phyloP scores from a whole-genome alignment of 2,797 vertebrate genomes.

The Tauraco hartlaubi region DNA sequence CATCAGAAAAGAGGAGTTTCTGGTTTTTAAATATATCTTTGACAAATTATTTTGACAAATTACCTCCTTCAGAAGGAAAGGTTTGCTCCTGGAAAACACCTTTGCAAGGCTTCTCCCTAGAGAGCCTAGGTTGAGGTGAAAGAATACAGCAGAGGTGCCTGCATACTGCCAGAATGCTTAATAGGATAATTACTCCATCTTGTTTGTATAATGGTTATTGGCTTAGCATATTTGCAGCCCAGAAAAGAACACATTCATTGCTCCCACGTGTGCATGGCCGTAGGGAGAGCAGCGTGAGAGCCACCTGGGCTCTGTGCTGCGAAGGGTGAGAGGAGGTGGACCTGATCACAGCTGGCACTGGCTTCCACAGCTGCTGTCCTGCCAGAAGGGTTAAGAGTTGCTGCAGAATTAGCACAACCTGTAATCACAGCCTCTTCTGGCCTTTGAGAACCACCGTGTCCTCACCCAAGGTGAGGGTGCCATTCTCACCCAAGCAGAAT shows the following conservation, averaged over 20 bases:
- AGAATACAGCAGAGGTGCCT: not conserved
- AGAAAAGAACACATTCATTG: not conserved
- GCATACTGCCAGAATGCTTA: not conserved
- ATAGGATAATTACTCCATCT: not conserved
- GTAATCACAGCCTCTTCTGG: not conserved
- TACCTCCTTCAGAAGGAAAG: not conserved
- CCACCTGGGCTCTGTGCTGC: not conserved
- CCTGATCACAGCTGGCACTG: rapidly evolving
- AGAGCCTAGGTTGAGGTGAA: not conserved
- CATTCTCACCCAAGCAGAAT: not conserved
- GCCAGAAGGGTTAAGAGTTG: not conserved
- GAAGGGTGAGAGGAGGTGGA: not conserved
- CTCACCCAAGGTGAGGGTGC: not conserved
- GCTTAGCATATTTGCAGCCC: not conserved
- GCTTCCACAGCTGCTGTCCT: not conserved
- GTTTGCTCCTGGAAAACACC: not conserved
- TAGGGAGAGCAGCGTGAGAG: not conserved
- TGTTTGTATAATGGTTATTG: not conserved
- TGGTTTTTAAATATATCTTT: not conserved
- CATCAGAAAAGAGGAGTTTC: not conserved
- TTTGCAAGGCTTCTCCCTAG: not conserved
- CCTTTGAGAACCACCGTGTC: not conserved
- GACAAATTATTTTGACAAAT: not conserved
- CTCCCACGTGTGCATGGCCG: not conserved
- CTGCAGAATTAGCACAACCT: not conserved